These are phyloP conservation scores for Aelia acuminata DNA, from an alignment of 2,888 invertebrate species.

Conservation along the genomic window DNA sequence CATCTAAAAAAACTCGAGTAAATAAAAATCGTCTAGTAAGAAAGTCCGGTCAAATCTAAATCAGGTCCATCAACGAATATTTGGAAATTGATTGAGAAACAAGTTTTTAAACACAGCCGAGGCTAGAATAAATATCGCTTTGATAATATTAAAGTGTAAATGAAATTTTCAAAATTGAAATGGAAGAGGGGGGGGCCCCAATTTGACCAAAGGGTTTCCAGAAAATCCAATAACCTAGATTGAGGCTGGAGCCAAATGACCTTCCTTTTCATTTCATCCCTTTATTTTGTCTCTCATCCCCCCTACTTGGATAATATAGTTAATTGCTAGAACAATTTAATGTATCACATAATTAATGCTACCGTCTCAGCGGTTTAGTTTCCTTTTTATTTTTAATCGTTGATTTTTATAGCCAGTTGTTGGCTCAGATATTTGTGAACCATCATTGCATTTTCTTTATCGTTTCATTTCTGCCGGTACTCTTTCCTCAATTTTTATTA, in stretches of 20 bases:
- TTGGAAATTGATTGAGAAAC: background rate
- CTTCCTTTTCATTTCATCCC: slow-evolving; percentile 38
- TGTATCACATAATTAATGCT: background rate
- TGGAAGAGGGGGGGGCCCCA: background rate
- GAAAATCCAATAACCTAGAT: slow-evolving; percentile 48
- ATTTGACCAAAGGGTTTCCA: slow-evolving; percentile 8
- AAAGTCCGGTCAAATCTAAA: too few species aligned
- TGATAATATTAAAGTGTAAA: background rate
- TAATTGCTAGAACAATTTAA: background rate
- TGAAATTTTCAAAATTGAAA: background rate
- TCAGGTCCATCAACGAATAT: background rate
- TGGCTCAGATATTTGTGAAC: too few species aligned
- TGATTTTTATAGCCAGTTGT: too few species aligned
- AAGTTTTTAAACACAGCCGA: background rate
- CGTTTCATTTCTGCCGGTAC: too few species aligned
- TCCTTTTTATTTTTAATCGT: background rate
- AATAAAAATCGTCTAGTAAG: background rate
- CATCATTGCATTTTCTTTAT: too few species aligned
- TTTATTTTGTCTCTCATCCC: slow-evolving; percentile 9
- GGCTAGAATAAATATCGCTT: background rate
- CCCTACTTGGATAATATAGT: background rate
- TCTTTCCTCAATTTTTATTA: too few species aligned
- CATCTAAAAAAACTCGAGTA: too few species aligned
- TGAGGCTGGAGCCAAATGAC: slow-evolving; percentile 36
- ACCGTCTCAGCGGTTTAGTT: background rate